Evolutionary conservation across 2,888 invertebrate genomes (phyloP), one percentile per base, ranked within the genome.

Genomic region (Drosophila subsilvestris): DNA sequence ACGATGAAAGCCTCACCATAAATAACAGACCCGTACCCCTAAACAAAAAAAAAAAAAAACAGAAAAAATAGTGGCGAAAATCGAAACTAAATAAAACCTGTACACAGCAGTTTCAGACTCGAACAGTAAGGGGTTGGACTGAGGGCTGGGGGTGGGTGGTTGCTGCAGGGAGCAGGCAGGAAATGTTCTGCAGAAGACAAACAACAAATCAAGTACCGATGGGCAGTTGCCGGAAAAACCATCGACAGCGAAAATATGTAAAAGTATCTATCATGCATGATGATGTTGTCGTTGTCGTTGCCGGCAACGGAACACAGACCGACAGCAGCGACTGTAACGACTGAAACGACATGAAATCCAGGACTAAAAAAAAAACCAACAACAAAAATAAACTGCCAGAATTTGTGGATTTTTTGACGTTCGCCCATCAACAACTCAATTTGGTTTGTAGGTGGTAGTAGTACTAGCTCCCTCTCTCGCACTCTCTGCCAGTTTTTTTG

Each of bases 191-290:
- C 84, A 84, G 58, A 76, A 88, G 87, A 84, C 80, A 84, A 88
- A 88, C 87, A 86, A 83, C 89, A 85, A 85, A 85, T 85, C 87
- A 86, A 88, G 76, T 86, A 84, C 83, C 80, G 78, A 63, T 65
- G 86, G 88, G 76, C 75, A 74, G 82, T 61, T 74, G 74, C 65
- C 74, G 66, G 71, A 70, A 82, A 59, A 85, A 77, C 59, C 63
- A 74, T 68, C 67, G 62, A 63, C 70, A 65, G 37, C 47, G 58
- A 76, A 82, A 87, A 88, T 86, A 88, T 88, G 88, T 83, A 86
- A 86, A 79, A 86, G 86, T 88, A 83, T 83, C 83, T 82, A 83
- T 88, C 88, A 83, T 83, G 80, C 80, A 83, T 76, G 78, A 86
- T 82, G 86, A 77, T 73, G 86, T 76, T 85, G 86, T 82, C 77